Evolutionary conservation across 2,888 invertebrate species (phyloP), one percentile per base, ranked within the genome.

Genomic region (Sipha maydis): DNA sequence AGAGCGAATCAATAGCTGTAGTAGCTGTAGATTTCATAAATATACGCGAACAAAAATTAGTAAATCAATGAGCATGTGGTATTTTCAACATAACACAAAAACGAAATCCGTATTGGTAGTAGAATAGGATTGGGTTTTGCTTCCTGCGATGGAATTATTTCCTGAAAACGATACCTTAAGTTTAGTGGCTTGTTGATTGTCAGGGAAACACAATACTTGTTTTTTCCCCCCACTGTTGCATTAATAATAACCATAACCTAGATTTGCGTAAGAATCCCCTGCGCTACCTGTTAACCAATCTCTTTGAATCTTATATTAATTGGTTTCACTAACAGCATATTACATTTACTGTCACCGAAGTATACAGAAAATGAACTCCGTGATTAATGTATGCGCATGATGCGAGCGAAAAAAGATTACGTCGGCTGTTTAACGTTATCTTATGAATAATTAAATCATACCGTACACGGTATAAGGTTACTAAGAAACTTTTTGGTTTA

Each of bases 371-470:
- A 31, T 11, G 28, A 71, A 31, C 14, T 21, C 25, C 61, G 61
- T 3, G 61, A 8, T 61, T 61, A 61, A 21, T 61, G 2, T 48
- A 48, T 48, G 14, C 48, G 14, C 14, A 14, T 48, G 48, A 48
- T 48, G 48, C 48, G 48, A 48, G 14, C 48, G 14, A 48, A 48
- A 48, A 48, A 48, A 48, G 48, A 28, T 71, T 17, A 71, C 31
- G 28, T 71, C 71, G 14, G 5, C 71, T 31, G 14, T 71, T 71
- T 31, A 71, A 28, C 71, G 14, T 31, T 17, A 71, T 28, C 28
- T 67, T 67, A 67, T 67, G 67, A 67, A 67, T 67, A 67, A 67
- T 67, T 28, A 67, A n/a, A 67, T n/a, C n/a, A 67, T n/a, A 67
- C n/a, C n/a, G 0, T 14, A 3, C 14, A 11, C 48, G 11, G 48